A percentile compares a stretch with the other conserved stretches of the same genome.
Conservation (phyloP, 2,888 invertebrate species). For the Lypha dubia region DNA sequence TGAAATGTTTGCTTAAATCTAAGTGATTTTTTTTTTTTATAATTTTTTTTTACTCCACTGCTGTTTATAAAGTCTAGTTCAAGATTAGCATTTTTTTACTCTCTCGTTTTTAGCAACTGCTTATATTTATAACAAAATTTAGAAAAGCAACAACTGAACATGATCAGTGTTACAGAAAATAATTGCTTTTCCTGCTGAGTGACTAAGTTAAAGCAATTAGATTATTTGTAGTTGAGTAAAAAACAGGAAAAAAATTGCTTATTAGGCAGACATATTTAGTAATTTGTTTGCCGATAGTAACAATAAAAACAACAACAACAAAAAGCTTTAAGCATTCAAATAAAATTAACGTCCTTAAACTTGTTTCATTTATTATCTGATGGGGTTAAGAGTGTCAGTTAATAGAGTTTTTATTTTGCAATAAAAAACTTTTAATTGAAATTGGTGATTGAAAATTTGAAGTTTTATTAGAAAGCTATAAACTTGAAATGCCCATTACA, state of each 20-base stretch:
- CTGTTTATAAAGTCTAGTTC: conserved; percentile 64
- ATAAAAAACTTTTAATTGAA: neutral
- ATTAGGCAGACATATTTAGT: conserved; percentile 29
- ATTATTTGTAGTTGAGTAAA: conserved; percentile 34
- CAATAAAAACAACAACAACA: neutral
- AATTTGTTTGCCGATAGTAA: conserved; percentile 7
- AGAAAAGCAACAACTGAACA: conserved; percentile 37
- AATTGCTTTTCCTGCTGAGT: conserved; percentile 70
- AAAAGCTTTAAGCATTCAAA: neutral
- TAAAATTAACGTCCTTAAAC: conserved; percentile 39
- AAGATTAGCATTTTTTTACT: conserved; percentile 42
- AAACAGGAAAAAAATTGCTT: conserved; percentile 3
- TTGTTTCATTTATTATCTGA: conserved; percentile 1
- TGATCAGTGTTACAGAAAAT: conserved; percentile 60
- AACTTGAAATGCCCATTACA: conserved; percentile 18
- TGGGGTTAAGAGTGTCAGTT: conserved; percentile 24
- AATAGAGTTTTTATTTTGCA: conserved; percentile 12
- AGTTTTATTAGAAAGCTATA: neutral
- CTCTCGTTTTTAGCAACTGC: conserved; percentile 29
- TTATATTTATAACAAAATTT: conserved; percentile 45
- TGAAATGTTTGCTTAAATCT: conserved; percentile 65
- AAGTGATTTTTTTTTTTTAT: conserved; percentile 20
- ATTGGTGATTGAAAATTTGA: neutral
- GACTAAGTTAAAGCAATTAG: conserved; percentile 66
- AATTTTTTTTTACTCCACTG: conserved; percentile 17